These are phyloP conservation scores for Mus spicilegus DNA, from an alignment of 2,113 vertebrate genomes.

Conservation along the genomic window DNA sequence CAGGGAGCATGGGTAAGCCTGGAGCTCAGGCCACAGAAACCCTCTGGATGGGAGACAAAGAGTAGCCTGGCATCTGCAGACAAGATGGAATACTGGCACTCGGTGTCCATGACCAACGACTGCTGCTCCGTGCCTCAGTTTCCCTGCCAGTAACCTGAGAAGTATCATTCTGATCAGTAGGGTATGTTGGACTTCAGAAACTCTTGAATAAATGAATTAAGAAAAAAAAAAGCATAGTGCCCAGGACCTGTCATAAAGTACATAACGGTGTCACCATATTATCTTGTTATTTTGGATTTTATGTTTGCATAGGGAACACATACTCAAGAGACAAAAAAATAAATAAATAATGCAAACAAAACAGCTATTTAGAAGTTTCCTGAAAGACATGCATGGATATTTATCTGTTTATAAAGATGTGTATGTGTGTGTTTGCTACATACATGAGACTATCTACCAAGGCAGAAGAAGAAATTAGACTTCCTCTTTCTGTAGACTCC, in stretches of 20 bases:
- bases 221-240: too few relatives aligned
- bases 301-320: neutral
- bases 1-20: too few relatives aligned
- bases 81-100: too few relatives aligned
- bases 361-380: neutral
- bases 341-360: neutral
- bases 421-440: neutral
- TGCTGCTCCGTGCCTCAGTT: neutral
- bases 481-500: neutral
- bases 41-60: neutral
- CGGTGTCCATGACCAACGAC: neutral
- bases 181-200: neutral
- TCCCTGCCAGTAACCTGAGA: neutral
- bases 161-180: neutral
- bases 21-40: neutral
- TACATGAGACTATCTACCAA: neutral
- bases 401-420: neutral
- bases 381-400: too few relatives aligned
- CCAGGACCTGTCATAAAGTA: neutral
- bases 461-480: neutral
- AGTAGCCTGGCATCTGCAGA: neutral
- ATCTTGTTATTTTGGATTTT: neutral
- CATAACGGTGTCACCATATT: fast-evolving
- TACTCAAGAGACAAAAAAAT: neutral
- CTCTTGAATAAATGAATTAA: neutral